A percentile compares a stretch with the other conserved stretches of the same genome.
phyloP scores from a whole-genome alignment of 2,888 invertebrate species.

The Eurois occulta region DNA sequence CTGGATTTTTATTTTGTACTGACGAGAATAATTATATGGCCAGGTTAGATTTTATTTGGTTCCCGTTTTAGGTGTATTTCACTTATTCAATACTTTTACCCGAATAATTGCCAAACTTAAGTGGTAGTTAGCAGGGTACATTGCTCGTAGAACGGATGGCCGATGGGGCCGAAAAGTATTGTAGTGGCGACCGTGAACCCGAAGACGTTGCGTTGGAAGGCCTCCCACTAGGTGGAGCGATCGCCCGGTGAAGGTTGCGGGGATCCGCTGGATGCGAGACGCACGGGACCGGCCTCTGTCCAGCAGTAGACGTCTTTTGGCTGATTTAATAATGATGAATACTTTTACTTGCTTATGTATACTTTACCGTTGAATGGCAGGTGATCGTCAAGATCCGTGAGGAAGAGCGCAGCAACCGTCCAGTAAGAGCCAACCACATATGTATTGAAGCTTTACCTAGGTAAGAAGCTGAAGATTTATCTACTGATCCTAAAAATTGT shows the following conservation, averaged over 20 bases:
- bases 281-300: no score
- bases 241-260: no score
- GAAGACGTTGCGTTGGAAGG: no score
- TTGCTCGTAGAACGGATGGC: no score
- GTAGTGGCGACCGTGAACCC: no score
- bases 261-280: no score
- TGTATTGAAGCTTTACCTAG: constrained; percentile 84
- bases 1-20: not conserved
- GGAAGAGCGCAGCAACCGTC: constrained; percentile 80
- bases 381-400: constrained; percentile 90
- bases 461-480: constrained; percentile 51
- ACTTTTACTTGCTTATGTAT: not conserved
- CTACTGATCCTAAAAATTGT: not conserved
- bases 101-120: no score
- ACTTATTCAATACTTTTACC: not conserved
- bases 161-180: no score
- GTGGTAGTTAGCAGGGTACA: no score
- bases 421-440: constrained; percentile 73
- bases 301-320: no score
- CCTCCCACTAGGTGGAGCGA: no score
- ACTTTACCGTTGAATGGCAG: constrained; percentile 65
- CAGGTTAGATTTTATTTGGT: not conserved
- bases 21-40: not conserved
- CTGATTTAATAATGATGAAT: no score
- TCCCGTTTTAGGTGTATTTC: not conserved